Base-by-base conservation (phyloP, 2,113 vertebrate genomes). In the Paraplagusia blochii region DNA sequence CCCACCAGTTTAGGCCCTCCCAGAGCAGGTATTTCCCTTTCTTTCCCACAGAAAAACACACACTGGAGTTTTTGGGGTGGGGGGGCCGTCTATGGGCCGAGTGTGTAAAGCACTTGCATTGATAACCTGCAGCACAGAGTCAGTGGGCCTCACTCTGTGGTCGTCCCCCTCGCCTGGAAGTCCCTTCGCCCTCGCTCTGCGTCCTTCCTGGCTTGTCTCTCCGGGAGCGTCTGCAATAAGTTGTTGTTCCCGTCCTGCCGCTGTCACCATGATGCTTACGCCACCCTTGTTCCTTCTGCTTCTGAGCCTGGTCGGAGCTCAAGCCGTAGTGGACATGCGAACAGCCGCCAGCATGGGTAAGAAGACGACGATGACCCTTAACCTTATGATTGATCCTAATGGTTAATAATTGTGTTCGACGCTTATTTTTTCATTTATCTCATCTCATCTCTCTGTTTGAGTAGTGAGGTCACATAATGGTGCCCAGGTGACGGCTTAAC, bases 321-420 rank as follows among this genome's bases (percentile, higher is more conserved):
- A 83, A 11, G 88, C 86, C 64, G 78, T 76, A 9, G 2, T 82
- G 18, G 90, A 92, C 51, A 45, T 76, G 49, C 87, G 78, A 65
- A 83, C 78, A 1, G 88, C 90, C 0, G 89, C 89, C 7, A 85
- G 89, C 63, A 89, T 90, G 85, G 89, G 90, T 92, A 79, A 91
- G 89, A 77, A 53, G 22, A 15, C 22, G 22, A 6, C 22, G 3
- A 68, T 64, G 77, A 76, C 77, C 70, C 76, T 82, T 76, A 57
- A 73, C 76, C 40, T 53, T 52, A 10, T 58, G 39, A 48, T 12
- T 48, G 17, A 65, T 49, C 44, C 16, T 11, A 8, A 29, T 15
- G 15, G 53, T 45, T 10, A 1, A 14, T 52, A 43, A 52, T 47
- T 48, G 19, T 33, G 40, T 65, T 17, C 16, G 45, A 53, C 7